Conservation (phyloP, 2,888 invertebrate species). For the Drosophila atroscutellata region DNA sequence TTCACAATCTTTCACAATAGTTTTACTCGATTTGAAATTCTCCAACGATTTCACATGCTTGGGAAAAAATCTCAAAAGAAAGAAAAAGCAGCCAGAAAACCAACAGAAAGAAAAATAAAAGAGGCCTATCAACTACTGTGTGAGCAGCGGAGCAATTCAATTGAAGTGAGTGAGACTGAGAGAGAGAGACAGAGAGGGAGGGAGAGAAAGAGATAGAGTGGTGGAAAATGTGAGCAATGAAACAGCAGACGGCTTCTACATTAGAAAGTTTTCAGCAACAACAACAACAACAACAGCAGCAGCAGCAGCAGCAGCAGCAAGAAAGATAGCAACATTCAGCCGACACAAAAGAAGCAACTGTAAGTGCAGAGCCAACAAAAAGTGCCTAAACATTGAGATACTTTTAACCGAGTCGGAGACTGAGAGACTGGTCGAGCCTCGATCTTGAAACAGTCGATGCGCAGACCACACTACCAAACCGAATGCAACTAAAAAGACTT, state of each 20-base stretch:
- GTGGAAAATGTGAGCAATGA: constrained; percentile 45
- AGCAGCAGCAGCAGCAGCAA: constrained; percentile 2
- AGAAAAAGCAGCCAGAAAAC: constrained; percentile 59
- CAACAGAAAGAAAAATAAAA: constrained; percentile 19
- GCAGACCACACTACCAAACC: constrained; percentile 23
- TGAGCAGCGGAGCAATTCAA: constrained; percentile 56
- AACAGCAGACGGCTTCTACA: constrained; percentile 73
- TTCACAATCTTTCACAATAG: constrained; percentile 36
- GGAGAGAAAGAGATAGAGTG: constrained; percentile 20
- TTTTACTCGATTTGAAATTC: constrained; percentile 47
- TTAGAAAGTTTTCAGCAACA: constrained; percentile 75
- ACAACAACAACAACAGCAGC: constrained; percentile 2
- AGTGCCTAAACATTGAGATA: constrained; percentile 62
- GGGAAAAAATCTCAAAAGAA: constrained; percentile 67
- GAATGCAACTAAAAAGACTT: constrained; percentile 30
- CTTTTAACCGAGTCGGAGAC: constrained; percentile 52
- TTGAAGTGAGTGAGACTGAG: constrained; percentile 38
- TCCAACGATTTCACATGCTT: constrained; percentile 58
- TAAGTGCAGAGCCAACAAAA: constrained; percentile 64
- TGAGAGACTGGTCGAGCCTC: constrained; percentile 29
- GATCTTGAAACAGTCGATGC: constrained; percentile 44
- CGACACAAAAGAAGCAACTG: constrained; percentile 69
- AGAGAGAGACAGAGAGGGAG: constrained; percentile 2
- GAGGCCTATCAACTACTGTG: constrained; percentile 65
- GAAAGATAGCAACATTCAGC: constrained; percentile 44